Percentiles rank a stretch among this genome's conserved stretches.
phyloP scores from a whole-genome alignment of 2,113 vertebrate genomes.

The Panthera tigris region DNA sequence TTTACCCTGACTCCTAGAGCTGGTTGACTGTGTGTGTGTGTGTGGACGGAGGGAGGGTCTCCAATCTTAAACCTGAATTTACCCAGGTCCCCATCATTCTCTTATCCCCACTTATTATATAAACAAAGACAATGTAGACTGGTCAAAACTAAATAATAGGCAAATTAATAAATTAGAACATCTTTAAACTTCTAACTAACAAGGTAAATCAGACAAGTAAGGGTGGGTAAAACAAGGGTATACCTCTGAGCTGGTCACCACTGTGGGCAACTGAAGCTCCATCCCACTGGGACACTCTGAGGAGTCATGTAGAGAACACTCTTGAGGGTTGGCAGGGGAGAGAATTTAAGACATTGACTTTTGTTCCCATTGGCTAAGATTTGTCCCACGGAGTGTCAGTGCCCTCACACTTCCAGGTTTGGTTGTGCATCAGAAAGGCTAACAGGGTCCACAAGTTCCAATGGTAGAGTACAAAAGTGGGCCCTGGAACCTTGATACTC shows the following conservation, averaged over 20 bases:
- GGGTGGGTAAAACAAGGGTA: not conserved
- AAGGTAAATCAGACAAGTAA: not conserved
- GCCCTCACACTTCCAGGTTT: not conserved
- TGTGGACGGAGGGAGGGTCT: not conserved
- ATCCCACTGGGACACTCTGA: not conserved
- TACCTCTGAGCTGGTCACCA: not conserved
- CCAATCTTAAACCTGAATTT: not conserved
- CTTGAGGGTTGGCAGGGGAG: not conserved
- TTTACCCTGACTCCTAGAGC: not conserved
- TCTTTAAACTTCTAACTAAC: constrained; percentile 57
- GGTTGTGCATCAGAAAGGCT: not conserved
- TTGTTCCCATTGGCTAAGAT: not conserved
- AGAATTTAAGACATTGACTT: not conserved
- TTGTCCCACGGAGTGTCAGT: not conserved
- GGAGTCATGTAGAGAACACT: not conserved
- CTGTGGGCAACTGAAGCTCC: not conserved
- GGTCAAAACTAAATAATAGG: constrained; percentile 13
- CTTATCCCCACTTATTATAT: not conserved
- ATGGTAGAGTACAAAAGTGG: not conserved
- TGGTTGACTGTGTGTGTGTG: not conserved
- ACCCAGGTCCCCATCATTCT: not conserved
- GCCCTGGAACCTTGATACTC: not conserved
- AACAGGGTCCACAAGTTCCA: not conserved
- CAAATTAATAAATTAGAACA: constrained; percentile 52
- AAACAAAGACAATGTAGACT: not conserved